Evolutionary conservation across 1,140 invertebrate species (phyloP).

Genomic region (Pseudomyrmex flavicornis): DNA sequence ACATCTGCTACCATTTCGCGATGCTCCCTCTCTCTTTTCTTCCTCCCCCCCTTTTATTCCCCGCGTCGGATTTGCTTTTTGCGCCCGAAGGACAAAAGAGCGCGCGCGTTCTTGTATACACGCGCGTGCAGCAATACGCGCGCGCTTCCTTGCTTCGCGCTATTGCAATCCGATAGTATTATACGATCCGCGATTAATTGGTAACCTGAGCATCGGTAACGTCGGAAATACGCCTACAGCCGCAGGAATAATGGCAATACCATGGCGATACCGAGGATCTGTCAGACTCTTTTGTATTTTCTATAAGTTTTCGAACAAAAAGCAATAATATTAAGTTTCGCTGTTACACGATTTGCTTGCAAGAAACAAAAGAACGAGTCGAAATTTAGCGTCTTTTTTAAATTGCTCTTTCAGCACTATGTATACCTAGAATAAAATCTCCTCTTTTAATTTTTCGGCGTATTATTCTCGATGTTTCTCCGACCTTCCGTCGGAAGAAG

Average conservation of each 20-base stretch:
- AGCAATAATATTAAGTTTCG: background rate
- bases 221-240: background rate
- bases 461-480: too few relatives aligned
- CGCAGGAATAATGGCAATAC: slow-evolving; percentile 15
- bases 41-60: background rate
- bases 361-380: background rate
- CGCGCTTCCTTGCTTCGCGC: slow-evolving; percentile 26
- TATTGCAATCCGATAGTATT: slow-evolving; percentile 32
- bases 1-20: slow-evolving; percentile 51
- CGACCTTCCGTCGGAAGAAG: too few relatives aligned
- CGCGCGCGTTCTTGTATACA: background rate
- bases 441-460: too few relatives aligned
- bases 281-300: slow-evolving; percentile 9
- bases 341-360: slow-evolving; percentile 7
- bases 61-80: slow-evolving; percentile 13
- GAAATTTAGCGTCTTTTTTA: too few relatives aligned
- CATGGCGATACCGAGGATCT: background rate
- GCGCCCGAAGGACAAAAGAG: background rate
- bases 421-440: too few relatives aligned
- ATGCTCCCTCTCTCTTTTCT: background rate
- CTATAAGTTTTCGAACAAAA: slow-evolving; percentile 22
- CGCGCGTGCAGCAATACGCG: background rate
- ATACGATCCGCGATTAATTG: slow-evolving; percentile 40
- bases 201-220: slow-evolving; percentile 44
- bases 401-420: too few relatives aligned